A percentile compares a stretch with the other conserved stretches of the same genome.
Conservation (phyloP, 92 coral and sea anemone species). For the Parazoanthus atlanticus region DNA sequence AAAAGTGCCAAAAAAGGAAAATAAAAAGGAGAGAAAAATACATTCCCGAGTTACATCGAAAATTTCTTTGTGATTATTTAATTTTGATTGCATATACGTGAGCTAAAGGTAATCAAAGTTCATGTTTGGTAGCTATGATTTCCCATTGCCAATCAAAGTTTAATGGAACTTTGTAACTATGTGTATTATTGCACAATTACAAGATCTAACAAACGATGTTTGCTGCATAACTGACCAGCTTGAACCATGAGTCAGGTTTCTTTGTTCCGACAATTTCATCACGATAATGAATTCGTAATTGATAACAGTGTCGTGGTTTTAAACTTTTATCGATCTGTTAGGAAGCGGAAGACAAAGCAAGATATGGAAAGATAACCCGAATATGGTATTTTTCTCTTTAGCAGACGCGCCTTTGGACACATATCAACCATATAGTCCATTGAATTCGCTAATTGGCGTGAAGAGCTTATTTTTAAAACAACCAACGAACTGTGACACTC, state of each 20-base stretch:
- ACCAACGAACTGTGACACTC: slow-evolving; percentile 26
- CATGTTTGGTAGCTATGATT: not conserved
- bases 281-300: not conserved
- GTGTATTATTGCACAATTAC: not conserved
- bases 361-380: slow-evolving; percentile 20
- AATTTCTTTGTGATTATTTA: not conserved
- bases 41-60: not conserved
- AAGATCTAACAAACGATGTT: not conserved
- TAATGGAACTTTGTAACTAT: not conserved
- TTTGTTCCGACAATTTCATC: not conserved
- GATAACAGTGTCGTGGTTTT: not conserved
- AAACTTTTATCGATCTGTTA: not conserved
- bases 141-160: slow-evolving; percentile 32
- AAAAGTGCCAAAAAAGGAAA: too few species aligned
- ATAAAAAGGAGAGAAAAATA: too few species aligned
- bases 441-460: slow-evolving; percentile 30
- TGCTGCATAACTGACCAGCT: not conserved
- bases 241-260: not conserved
- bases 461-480: not conserved
- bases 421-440: slow-evolving; percentile 26
- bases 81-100: not conserved
- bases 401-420: not conserved
- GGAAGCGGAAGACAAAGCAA: not conserved
- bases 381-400: slow-evolving; percentile 26
- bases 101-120: not conserved